phyloP scores from a whole-genome alignment of 1,140 invertebrate species.

The Araneus ventricosus region DNA sequence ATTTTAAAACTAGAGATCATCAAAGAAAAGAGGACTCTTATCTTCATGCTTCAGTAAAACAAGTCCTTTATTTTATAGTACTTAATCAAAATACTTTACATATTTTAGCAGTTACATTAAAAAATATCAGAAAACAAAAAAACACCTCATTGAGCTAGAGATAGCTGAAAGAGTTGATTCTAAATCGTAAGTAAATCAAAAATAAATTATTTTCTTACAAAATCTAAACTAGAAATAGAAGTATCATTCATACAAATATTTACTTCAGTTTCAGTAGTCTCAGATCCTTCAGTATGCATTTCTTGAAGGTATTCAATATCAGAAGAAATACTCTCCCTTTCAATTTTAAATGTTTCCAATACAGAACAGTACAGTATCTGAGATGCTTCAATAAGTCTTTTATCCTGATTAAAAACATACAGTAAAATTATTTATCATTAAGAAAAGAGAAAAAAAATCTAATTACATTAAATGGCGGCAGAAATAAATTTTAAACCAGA shows the following conservation, averaged over 20 bases:
- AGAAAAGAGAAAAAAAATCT: not conserved
- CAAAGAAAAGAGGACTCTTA: too few species aligned
- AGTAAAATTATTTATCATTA: not conserved
- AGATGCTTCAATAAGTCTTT: constrained; percentile 16
- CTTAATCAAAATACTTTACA: too few species aligned
- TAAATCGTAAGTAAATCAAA: too few species aligned
- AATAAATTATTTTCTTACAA: too few species aligned
- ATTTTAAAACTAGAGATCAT: too few species aligned
- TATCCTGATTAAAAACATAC: not conserved
- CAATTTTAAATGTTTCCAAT: constrained; percentile 59
- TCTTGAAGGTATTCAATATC: constrained; percentile 40
- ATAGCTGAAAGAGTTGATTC: too few species aligned
- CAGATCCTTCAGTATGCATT: not conserved
- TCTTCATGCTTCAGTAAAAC: too few species aligned
- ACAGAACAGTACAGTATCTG: constrained; percentile 6
- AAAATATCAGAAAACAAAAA: too few species aligned
- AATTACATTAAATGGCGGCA: not conserved
- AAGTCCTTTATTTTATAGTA: too few species aligned
- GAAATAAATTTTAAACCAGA: not conserved
- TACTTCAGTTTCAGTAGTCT: constrained; percentile 31
- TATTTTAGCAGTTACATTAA: too few species aligned
- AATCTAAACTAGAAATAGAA: too few species aligned
- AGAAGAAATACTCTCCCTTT: constrained; percentile 36
- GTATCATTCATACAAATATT: not conserved
- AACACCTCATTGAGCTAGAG: too few species aligned